Base-by-base conservation (phyloP, 2,888 invertebrate genomes). In the Colletes collaris region DNA sequence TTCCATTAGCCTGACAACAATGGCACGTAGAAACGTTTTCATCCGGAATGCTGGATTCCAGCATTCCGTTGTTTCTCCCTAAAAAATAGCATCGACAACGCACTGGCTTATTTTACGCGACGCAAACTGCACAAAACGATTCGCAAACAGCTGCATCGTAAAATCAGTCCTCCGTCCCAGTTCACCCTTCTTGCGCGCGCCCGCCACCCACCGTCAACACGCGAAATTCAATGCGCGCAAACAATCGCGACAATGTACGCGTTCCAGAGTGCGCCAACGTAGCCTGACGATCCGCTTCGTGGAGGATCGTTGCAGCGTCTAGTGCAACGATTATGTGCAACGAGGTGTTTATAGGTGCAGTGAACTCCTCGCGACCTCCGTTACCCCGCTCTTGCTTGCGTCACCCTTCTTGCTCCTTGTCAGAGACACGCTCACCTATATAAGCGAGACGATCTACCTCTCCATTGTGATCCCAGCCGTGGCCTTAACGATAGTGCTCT, bases 271-370 rank as follows among this genome's bases (percentile, higher is more conserved):
- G 49, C 46, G n/a, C 64, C 59, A 16, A 37, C 66, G 63, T 10
- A 64, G 50, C 35, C 59, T 49, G 66, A 16, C 65, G 76, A 83
- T 79, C 73, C 55, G 74, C 74, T 79, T 69, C 13, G 46, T 55
- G 27, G 44, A 49, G 62, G 62, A 65, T 65, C 66, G 79, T 62
- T 63, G 56, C 62, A 66, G 58, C 66, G 50, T 53, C 60, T 55
- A 75, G 72, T 44, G 72, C 73, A 59, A 60, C 78, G 84, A 86
- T 86, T 86, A 84, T 60, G 84, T 76, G 79, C 86, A 83, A 69
- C 60, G 81, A 83, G 70, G 77, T 86, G 86, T 86, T 86, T 86
- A 84, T 81, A 83, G 79, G 79, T 84, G 81, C 86, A 84, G 44
- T 79, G 83, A 83, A 86, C 86, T 86, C 60, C 71, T 69, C 58